phyloP scores from a whole-genome alignment of 2,888 invertebrate species.

The Mythimna vitellina region DNA sequence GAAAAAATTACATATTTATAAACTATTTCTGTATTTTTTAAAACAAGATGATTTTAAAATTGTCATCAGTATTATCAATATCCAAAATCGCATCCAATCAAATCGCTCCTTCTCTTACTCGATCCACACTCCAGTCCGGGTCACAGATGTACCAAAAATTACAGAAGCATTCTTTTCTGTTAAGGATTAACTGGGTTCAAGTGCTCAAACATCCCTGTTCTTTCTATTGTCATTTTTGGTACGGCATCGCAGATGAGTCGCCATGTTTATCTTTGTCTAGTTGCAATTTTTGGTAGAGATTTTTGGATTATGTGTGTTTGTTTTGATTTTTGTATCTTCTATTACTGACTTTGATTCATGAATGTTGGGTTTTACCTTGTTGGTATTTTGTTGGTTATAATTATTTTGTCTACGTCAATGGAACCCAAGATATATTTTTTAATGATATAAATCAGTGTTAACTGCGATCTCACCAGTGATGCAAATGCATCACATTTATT shows the following conservation, averaged over 20 bases:
- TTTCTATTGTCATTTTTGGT: constrained; percentile 75
- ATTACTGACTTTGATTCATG: background rate
- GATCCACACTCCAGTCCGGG: constrained; percentile 50
- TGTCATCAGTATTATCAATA: no score
- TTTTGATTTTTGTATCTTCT: constrained; percentile 39
- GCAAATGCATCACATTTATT: no score
- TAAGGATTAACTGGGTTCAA: constrained; percentile 81
- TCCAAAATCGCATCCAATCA: background rate
- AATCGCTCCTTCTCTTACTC: constrained; percentile 39
- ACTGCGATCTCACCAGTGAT: no score
- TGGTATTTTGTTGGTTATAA: no score
- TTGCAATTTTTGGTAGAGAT: constrained; percentile 65
- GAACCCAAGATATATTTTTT: background rate
- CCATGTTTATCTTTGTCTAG: constrained; percentile 27
- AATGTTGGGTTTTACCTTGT: background rate
- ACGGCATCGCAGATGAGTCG: constrained; percentile 60
- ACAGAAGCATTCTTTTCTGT: constrained; percentile 74
- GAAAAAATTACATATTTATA: no score
- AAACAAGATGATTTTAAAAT: no score
- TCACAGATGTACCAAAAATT: constrained; percentile 83
- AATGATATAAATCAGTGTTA: no score
- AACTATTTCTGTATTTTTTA: no score
- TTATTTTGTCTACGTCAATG: no score
- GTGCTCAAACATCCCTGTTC: constrained; percentile 63
- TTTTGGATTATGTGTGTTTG: constrained; percentile 55